A percentile compares a stretch with the other conserved stretches of the same genome.
phyloP scores from a whole-genome alignment of 2,113 vertebrate species.

The Otus sunia region DNA sequence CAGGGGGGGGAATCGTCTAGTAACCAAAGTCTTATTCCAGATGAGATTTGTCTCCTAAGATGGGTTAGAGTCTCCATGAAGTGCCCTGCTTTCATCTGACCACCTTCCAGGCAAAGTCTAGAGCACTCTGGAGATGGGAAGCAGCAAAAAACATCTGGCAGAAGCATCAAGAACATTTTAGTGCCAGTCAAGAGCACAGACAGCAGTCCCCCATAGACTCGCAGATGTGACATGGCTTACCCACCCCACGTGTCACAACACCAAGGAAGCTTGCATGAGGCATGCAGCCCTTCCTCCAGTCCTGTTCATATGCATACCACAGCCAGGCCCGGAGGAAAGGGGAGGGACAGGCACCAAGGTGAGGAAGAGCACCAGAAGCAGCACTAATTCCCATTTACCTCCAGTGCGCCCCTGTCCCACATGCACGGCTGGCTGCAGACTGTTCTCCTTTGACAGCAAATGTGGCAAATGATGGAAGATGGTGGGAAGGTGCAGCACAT shows the following conservation, averaged over 20 bases:
- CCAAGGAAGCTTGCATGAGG: slow-evolving; percentile 42
- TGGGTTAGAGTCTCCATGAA: neutral
- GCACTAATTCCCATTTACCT: slow-evolving; percentile 77
- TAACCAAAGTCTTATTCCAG: neutral
- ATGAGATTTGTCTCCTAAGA: neutral
- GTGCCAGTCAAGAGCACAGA: slow-evolving; percentile 3
- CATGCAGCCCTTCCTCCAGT: slow-evolving; percentile 40
- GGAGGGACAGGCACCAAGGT: slow-evolving; percentile 10
- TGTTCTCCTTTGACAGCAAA: slow-evolving; percentile 93
- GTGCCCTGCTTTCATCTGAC: neutral
- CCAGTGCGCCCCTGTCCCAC: slow-evolving; percentile 94
- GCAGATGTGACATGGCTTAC: neutral
- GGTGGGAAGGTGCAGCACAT: slow-evolving; percentile 93
- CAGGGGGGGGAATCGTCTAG: neutral
- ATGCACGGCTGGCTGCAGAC: slow-evolving; percentile 91
- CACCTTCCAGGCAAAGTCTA: neutral
- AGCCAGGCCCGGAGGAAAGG: slow-evolving; percentile 12
- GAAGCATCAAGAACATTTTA: neutral
- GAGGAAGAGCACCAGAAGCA: slow-evolving; percentile 44
- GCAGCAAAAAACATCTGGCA: slow-evolving; percentile 16
- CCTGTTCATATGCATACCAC: neutral
- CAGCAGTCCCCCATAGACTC: neutral
- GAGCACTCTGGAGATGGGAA: slow-evolving; percentile 16
- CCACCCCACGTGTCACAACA: neutral
- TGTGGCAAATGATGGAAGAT: slow-evolving; percentile 99